These are phyloP conservation scores for Zeus faber DNA, from an alignment of 2,113 vertebrate genomes.

Conservation along the genomic window DNA sequence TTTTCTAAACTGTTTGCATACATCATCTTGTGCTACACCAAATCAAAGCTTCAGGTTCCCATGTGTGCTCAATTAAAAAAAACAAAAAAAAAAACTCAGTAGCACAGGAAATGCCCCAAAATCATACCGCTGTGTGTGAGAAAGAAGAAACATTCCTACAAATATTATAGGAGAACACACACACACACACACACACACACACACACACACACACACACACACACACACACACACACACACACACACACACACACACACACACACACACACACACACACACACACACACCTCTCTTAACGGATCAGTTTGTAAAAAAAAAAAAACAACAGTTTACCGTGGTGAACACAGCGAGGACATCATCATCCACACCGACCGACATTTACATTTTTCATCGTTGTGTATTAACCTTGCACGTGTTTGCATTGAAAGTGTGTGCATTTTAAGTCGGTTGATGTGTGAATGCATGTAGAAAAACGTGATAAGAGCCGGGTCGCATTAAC, in stretches of 20 bases:
- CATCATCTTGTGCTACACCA: slow-evolving; percentile 40
- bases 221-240: too few relatives aligned
- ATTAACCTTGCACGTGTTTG: slow-evolving; percentile 13
- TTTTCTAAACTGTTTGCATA: slow-evolving; percentile 19
- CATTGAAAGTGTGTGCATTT: slow-evolving; percentile 7
- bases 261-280: slow-evolving; percentile 8
- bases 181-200: too few relatives aligned
- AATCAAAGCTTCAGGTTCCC: slow-evolving; percentile 30
- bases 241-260: slow-evolving; percentile 23
- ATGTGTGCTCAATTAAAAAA: slow-evolving; percentile 14
- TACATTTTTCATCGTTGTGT: slow-evolving; percentile 4
- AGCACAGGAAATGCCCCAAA: not conserved
- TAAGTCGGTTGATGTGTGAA: slow-evolving; percentile 6
- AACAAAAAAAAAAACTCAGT: slow-evolving; percentile 20
- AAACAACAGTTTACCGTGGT: slow-evolving; percentile 32
- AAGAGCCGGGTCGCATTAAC: slow-evolving; percentile 13
- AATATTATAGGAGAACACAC: too few relatives aligned
- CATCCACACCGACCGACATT: slow-evolving; percentile 4
- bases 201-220: too few relatives aligned
- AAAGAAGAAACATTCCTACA: too few relatives aligned
- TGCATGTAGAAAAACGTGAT: slow-evolving; percentile 2
- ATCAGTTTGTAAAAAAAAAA: slow-evolving; percentile 27
- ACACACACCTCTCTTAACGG: slow-evolving; percentile 33
- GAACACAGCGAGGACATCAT: too few relatives aligned
- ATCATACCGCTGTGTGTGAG: slow-evolving; percentile 34